Evolutionary conservation across 2,113 vertebrate species (phyloP).

Genomic region (Eira barbara): DNA sequence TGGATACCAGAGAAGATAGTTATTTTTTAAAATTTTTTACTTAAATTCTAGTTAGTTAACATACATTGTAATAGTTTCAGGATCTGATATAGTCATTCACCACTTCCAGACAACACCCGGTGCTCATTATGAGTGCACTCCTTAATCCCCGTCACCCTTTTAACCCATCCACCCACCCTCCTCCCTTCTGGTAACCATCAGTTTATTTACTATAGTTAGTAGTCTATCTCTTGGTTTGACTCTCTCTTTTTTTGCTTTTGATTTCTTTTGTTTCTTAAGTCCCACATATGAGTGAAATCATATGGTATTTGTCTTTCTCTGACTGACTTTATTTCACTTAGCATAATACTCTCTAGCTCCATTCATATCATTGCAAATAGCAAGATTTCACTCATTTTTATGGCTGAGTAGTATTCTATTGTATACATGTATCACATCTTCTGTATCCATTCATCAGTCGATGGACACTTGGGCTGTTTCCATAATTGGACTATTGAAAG

Average conservation of each 20-base stretch:
- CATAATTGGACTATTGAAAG: background rate
- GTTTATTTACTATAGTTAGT: background rate
- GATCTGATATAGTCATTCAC: background rate
- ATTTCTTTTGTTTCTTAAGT: background rate
- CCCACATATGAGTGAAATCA: background rate
- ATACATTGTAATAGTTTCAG: background rate
- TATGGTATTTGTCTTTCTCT: background rate
- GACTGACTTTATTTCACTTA: background rate
- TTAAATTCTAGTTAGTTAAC: background rate
- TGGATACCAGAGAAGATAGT: slow-evolving; percentile 91
- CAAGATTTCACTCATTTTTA: background rate
- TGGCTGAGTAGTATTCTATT: background rate
- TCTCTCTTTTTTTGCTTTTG: background rate
- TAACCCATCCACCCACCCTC: background rate
- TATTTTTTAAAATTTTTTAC: slow-evolving; percentile 1
- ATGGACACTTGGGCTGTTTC: background rate
- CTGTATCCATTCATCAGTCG: background rate
- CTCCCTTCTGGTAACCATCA: background rate
- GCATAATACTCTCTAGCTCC: background rate
- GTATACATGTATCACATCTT: background rate
- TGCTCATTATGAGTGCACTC: background rate
- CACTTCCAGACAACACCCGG: background rate
- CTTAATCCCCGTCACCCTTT: background rate
- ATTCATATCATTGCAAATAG: background rate
- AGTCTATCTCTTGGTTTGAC: background rate